Base-by-base conservation (phyloP, 2,888 invertebrate genomes). In the Eurytoma californica region DNA sequence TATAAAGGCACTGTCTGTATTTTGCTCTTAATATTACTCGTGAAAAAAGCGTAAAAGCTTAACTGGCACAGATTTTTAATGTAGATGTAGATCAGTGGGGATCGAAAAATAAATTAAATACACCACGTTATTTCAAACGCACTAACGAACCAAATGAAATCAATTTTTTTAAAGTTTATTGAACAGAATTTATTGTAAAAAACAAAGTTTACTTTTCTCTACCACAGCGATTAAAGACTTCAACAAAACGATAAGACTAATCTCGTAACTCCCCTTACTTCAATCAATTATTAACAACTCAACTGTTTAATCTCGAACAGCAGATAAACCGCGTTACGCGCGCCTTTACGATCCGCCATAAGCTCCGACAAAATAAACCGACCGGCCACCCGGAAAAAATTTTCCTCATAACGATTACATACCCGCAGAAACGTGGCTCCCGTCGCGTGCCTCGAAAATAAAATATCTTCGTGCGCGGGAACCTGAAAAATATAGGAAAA, bases 251-350 rank as follows among this genome's bases (percentile, higher is more conserved):
- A 70, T 58, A 60, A 67, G 14, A 67, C 74, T 60, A 70, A 75
- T 63, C 60, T 30, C 30, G 51, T 24, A 39, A 49, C 9, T 77
- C 47, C 18, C 55, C 16, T 47, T 58, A 39, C 20, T 69, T 70
- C 55, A 65, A 47, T 28, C 47, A 77, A 77, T 80, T 77, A 80
- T 80, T 69, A 80, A 69, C 69, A 63, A 60, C 47, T 24, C 73
- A 58, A 72, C 73, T 72, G 76, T 76, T 80, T 72, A 80, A 80
- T 80, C 69, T 80, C 72, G 3, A 24, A 20, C 61, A 24, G 39
- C 65, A 69, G 80, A 77, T 77, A 73, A 80, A 69, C 49, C 63
- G 47, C 47, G 57, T 30, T 57, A 9, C 60, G 24, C 13, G 12
- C 72, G 9, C 51, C 18, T 75, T 49, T 61, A 79, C 75, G 72